phyloP scores from a whole-genome alignment of 1,140 invertebrate species.

The Brachionus rubens region DNA sequence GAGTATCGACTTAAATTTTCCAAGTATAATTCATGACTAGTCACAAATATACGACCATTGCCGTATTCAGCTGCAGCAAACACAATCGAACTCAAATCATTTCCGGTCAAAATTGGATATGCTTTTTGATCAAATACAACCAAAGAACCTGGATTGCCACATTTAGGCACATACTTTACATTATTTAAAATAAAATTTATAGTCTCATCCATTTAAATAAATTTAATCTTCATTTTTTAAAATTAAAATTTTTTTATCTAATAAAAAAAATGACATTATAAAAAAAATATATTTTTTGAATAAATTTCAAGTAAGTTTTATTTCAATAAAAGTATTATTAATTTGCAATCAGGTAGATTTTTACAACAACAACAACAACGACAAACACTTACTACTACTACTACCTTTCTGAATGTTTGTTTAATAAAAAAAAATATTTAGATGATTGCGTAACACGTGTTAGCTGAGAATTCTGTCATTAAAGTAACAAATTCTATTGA shows the following conservation, averaged over 20 bases:
- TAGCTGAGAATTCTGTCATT: no score
- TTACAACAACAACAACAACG: no score
- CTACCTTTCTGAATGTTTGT: no score
- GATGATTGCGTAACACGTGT: no score
- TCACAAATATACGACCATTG: conserved; percentile 20
- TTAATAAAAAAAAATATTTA: no score
- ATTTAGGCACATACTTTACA: conserved; percentile 32
- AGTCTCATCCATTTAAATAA: neutral
- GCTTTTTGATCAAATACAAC: neutral
- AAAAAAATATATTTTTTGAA: no score
- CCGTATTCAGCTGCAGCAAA: conserved; percentile 21
- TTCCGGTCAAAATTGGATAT: conserved; percentile 10
- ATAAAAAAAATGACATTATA: conserved; percentile 21
- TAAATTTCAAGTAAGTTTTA: no score
- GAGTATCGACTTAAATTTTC: neutral
- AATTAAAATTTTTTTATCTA: conserved; percentile 22
- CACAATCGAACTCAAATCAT: conserved; percentile 9
- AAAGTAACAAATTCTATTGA: no score
- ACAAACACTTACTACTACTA: no score
- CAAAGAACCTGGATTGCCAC: conserved; percentile 2
- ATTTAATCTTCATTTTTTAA: neutral
- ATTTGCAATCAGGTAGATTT: no score
- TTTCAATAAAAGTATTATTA: no score
- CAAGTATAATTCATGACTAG: conserved; percentile 11
- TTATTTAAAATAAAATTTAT: neutral